These are phyloP conservation scores for Pedetes capensis DNA, from an alignment of 2,113 vertebrate species.

Conservation along the genomic window DNA sequence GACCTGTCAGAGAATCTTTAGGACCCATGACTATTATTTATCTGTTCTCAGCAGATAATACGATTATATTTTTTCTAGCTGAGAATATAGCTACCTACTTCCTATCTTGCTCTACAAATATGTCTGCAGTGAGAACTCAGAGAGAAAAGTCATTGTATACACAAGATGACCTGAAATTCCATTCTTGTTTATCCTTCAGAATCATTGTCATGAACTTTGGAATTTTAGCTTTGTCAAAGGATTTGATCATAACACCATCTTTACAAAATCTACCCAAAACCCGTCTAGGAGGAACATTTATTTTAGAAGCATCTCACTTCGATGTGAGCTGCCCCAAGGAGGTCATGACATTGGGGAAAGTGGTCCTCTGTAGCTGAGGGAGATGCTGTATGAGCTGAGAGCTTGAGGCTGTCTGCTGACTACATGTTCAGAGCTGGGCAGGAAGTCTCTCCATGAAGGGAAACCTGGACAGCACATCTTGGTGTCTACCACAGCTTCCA, in stretches of 20 bases:
- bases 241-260: background rate
- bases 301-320: background rate
- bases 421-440: background rate
- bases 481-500: background rate
- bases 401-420: background rate
- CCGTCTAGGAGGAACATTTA: background rate
- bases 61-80: background rate
- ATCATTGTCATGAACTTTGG: background rate
- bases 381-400: background rate
- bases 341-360: background rate
- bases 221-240: background rate
- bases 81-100: background rate
- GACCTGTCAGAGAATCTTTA: background rate
- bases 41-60: background rate
- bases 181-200: background rate
- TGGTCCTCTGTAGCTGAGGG: background rate
- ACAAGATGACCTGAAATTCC: constrained; percentile 31
- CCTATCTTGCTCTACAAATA: background rate
- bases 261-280: background rate
- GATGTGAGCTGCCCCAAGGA: background rate
- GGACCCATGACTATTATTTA: background rate
- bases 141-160: background rate
- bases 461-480: background rate
- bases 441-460: background rate
- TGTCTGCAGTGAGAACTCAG: background rate